Evolutionary conservation across 2,888 invertebrate genomes (phyloP).

Genomic region (Perizoma flavofasciatum): DNA sequence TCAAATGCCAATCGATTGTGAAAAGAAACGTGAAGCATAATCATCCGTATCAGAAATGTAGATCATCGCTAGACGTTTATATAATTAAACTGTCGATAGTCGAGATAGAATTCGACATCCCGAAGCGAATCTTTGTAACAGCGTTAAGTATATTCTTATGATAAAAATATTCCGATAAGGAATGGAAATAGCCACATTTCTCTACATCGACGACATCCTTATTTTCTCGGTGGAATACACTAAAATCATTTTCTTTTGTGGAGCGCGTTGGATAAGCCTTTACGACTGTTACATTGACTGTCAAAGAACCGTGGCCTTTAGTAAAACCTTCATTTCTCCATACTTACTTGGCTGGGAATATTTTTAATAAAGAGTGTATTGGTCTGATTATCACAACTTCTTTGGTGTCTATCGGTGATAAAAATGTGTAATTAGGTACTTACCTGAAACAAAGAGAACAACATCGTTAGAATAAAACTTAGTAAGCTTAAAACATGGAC

Average conservation of each 20-base stretch:
- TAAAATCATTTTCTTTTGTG: conserved; percentile 12
- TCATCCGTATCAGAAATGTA: neutral
- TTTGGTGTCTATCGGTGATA: too few relatives aligned
- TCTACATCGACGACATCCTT: conserved; percentile 14
- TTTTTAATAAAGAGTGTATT: too few relatives aligned
- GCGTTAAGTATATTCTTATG: conserved; percentile 1
- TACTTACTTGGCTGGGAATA: neutral
- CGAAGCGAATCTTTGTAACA: conserved; percentile 14
- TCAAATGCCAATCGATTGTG: neutral
- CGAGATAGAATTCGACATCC: conserved; percentile 7
- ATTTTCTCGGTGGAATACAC: conserved; percentile 12
- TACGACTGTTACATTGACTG: neutral
- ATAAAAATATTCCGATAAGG: conserved; percentile 24
- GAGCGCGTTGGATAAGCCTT: conserved; percentile 6
- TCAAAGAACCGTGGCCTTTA: neutral
- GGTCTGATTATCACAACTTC: too few relatives aligned
- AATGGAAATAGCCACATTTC: conserved; percentile 28
- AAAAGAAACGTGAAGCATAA: conserved; percentile 2
- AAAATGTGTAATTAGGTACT: conserved; percentile 18
- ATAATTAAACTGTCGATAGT: conserved; percentile 27
- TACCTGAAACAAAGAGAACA: conserved; percentile 34
- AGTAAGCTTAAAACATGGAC: neutral
- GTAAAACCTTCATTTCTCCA: neutral
- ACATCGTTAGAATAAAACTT: conserved; percentile 3
- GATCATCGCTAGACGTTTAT: conserved; percentile 13